phyloP scores from a whole-genome alignment of 2,888 invertebrate species.

The Morpho deidamia region DNA sequence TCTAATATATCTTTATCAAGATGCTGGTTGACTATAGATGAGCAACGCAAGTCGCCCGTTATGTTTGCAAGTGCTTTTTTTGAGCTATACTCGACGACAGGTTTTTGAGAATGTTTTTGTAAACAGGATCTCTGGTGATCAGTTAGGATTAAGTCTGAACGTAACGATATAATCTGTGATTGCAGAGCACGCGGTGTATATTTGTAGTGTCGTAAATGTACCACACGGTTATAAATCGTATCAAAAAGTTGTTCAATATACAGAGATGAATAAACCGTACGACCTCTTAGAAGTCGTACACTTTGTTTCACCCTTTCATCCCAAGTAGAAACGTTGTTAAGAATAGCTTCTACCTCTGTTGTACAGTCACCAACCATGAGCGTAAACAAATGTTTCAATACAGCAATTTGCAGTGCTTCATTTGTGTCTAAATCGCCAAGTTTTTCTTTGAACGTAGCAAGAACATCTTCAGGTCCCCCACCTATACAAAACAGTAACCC shows the following conservation, averaged over 20 bases:
- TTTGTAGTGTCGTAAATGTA: constrained; percentile 25
- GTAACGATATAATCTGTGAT: constrained; percentile 36
- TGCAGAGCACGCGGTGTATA: constrained; percentile 26
- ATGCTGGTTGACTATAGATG: constrained; percentile 41
- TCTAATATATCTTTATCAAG: constrained; percentile 34
- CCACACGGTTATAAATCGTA: constrained; percentile 35
- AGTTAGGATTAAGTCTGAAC: constrained; percentile 17
- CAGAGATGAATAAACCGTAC: constrained; percentile 44
- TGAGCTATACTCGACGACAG: constrained; percentile 37
- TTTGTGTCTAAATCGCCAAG: constrained; percentile 32
- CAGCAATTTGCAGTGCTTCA: constrained; percentile 38
- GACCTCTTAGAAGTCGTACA: constrained; percentile 38
- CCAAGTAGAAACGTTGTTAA: constrained; percentile 31
- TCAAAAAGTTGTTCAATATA: constrained; percentile 41
- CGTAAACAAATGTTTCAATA: constrained; percentile 42
- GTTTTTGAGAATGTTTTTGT: constrained; percentile 31
- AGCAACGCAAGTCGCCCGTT: constrained; percentile 35
- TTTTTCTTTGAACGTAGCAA: constrained; percentile 31
- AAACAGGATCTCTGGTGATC: constrained; percentile 29
- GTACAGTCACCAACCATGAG: constrained; percentile 32
- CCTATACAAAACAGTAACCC: constrained; percentile 54
- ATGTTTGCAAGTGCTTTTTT: constrained; percentile 31
- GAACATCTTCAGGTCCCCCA: constrained; percentile 37
- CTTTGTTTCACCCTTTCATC: constrained; percentile 35
- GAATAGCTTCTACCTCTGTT: constrained; percentile 20